A percentile compares a stretch with the other conserved stretches of the same genome.
These are phyloP conservation scores for Mustela lutreola DNA, from an alignment of 2,113 vertebrate genomes.

Conservation along the genomic window DNA sequence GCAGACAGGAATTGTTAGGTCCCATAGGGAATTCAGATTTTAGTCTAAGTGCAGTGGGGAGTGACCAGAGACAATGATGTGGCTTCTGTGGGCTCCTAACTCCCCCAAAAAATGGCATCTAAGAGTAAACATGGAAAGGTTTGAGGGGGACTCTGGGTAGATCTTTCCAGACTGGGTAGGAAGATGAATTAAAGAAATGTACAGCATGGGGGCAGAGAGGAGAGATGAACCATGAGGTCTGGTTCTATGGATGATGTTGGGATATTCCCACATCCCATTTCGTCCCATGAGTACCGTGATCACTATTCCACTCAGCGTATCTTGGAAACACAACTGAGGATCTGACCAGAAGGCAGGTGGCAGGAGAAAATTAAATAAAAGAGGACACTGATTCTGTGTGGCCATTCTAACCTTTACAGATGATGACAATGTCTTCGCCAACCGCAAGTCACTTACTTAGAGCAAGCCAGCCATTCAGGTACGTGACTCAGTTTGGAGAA, in stretches of 20 bases:
- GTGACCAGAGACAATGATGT: neutral
- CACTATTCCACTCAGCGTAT: neutral
- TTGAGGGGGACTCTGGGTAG: neutral
- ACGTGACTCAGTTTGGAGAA: neutral
- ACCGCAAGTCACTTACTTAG: neutral
- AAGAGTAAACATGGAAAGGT: neutral
- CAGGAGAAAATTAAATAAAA: slow-evolving; percentile 5
- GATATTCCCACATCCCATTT: neutral
- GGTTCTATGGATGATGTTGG: neutral
- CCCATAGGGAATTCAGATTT: neutral
- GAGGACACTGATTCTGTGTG: neutral
- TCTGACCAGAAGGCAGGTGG: neutral
- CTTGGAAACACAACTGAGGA: neutral
- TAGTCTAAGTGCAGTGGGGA: neutral
- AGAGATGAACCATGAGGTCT: neutral
- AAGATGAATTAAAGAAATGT: neutral
- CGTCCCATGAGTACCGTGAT: neutral
- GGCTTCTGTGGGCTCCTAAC: neutral
- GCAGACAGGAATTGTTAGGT: neutral
- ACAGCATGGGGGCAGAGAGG: neutral
- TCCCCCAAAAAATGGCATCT: neutral
- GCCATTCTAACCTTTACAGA: neutral
- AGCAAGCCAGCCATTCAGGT: neutral
- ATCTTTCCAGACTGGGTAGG: neutral
- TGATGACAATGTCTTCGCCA: neutral